Evolutionary conservation across 2,888 invertebrate species (phyloP), one percentile per base, ranked within the genome.

Genomic region (Hirtodrosophila confusa): DNA sequence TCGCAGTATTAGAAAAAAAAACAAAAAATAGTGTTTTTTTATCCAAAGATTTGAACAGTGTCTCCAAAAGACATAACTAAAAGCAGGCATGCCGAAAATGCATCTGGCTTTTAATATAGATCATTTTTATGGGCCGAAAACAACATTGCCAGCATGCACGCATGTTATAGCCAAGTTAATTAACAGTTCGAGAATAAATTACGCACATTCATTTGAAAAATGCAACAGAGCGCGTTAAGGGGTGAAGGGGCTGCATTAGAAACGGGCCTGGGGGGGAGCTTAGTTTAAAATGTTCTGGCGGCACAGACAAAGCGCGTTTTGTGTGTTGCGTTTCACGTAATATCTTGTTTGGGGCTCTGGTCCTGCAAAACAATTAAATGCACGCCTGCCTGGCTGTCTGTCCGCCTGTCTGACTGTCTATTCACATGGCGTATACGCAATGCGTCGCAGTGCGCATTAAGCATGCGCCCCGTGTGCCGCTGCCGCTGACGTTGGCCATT

Each of bases 141-240:
- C 49, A 49, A 10, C 43, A 29, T 23, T 23, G 7, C 17, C 50
- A 17, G 53, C 55, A n/a, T 50, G 27, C 10, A 36, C 45, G 10
- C 36, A 37, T 67, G 50, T 63, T 62, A 62, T 70, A 68, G 69
- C 63, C 72, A 58, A 47, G 70, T 75, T 83, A 83, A 83, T 83
- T 83, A 83, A 82, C 80, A 82, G 58, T 31, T 58, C 51, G 72
- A 62, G 78, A 75, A 85, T 85, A 78, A 75, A 82, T 83, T 85
- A 71, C 72, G 48, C 53, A 49, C 80, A 66, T 50, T 47, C 63
- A 66, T 58, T 67, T 60, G 64, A 77, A 77, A 79, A 82, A 79
- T 75, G 77, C 67, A 64, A 53, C 51, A 60, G 50, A 31, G 31
- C 31, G 9, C 8, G 8, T 7, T 31, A 27, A 24, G 7, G 17